Conservation (phyloP, 2,113 vertebrate genomes). For the Jacana jacana region DNA sequence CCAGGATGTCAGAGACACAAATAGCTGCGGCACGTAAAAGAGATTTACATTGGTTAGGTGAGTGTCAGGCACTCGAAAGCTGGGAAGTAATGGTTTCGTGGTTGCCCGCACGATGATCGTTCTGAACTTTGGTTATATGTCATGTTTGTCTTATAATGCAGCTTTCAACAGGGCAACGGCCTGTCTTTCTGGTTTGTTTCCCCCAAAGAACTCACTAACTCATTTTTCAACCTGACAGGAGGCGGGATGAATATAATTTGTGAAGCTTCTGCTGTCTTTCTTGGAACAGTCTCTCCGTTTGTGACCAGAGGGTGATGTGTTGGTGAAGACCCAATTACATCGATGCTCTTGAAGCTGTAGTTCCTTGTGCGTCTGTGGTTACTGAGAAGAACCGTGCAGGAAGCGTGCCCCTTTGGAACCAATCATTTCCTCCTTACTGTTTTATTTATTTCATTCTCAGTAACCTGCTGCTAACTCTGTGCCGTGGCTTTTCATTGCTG, state of each 20-base stretch:
- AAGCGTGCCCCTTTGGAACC: background rate
- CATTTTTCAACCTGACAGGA: background rate
- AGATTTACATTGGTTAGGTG: background rate
- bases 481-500: background rate
- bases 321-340: background rate
- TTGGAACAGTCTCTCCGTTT: background rate
- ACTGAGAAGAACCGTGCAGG: background rate
- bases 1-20: conserved; percentile 47
- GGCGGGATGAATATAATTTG: background rate
- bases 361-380: background rate
- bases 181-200: background rate
- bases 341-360: background rate
- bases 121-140: background rate
- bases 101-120: background rate
- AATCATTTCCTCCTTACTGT: background rate
- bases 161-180: background rate
- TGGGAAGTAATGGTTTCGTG: background rate
- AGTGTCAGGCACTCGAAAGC: background rate
- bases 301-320: background rate
- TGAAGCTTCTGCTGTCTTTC: background rate
- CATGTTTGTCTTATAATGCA: background rate
- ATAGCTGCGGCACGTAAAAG: conserved; percentile 25
- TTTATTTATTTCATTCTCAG: background rate
- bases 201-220: background rate
- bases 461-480: background rate